phyloP scores from a whole-genome alignment of 2,113 vertebrate species.

The Tonatia bakeri region DNA sequence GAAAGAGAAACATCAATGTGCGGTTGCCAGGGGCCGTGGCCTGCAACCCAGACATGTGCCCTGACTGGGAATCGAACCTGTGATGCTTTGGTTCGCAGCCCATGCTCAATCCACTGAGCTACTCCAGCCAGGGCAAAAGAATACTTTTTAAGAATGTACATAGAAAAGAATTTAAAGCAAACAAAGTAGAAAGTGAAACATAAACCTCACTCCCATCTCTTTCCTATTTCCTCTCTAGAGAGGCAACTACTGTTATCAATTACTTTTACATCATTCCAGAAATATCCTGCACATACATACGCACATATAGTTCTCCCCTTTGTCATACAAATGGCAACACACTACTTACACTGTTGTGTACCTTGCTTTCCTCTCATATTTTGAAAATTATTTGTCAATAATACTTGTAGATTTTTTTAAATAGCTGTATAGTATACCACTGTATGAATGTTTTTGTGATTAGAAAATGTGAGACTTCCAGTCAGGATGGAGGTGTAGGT shows the following conservation, averaged over 20 bases:
- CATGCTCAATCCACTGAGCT: too few relatives aligned
- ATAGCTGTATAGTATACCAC: background rate
- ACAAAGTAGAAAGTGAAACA: background rate
- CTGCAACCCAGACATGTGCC: too few relatives aligned
- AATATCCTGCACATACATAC: background rate
- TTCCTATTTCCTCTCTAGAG: background rate
- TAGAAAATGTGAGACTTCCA: background rate
- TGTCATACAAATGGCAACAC: background rate
- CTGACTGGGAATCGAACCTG: too few relatives aligned
- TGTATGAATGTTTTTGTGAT: background rate
- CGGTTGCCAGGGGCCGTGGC: too few relatives aligned
- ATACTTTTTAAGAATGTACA: background rate
- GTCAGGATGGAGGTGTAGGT: too few relatives aligned
- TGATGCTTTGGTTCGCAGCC: too few relatives aligned
- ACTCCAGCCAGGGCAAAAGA: too few relatives aligned
- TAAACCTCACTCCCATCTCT: background rate
- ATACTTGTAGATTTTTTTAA: background rate
- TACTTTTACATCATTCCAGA: background rate
- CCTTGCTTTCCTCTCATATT: slow-evolving; percentile 24
- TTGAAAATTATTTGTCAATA: background rate
- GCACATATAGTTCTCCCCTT: background rate
- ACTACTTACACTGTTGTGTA: background rate
- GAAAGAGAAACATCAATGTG: too few relatives aligned
- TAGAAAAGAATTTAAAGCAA: slow-evolving; percentile 6
- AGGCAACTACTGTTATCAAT: background rate